Evolutionary conservation across 2,888 invertebrate species (phyloP).

Genomic region (Pelosia muscerda): DNA sequence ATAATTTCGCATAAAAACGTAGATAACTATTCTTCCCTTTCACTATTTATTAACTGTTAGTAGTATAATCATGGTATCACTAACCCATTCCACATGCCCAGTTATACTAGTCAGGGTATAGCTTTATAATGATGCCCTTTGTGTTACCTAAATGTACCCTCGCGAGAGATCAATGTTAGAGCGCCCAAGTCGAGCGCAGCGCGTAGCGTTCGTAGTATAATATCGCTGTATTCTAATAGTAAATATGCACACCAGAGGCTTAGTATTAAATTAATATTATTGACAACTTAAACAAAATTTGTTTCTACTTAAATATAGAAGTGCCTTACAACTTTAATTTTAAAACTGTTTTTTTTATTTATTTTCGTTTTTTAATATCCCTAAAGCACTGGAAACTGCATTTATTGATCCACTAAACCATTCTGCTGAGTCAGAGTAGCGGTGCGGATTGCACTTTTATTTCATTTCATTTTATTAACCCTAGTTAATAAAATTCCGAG

Average conservation of each 20-base stretch:
- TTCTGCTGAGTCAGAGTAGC: conserved; percentile 68
- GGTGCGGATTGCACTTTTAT: conserved; percentile 53
- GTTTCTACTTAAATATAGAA: conserved; percentile 83
- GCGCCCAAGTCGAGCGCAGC: conserved; percentile 35
- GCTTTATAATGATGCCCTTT: conserved; percentile 66
- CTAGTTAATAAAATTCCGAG: conserved; percentile 47
- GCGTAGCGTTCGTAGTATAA: conserved; percentile 57
- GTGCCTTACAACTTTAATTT: conserved; percentile 86
- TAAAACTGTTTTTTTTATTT: conserved; percentile 71
- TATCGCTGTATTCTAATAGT: conserved; percentile 63
- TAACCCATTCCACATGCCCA: conserved; percentile 82
- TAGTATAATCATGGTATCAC: conserved; percentile 64
- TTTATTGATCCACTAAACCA: conserved; percentile 73
- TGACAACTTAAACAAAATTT: conserved; percentile 67
- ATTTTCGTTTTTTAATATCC: conserved; percentile 60
- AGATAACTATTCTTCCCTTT: conserved; percentile 44
- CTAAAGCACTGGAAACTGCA: conserved; percentile 77
- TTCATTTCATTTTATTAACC: conserved; percentile 55
- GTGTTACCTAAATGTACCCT: conserved; percentile 58
- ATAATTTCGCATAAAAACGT: conserved; percentile 53
- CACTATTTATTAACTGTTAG: conserved; percentile 57
- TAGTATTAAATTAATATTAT: conserved; percentile 69
- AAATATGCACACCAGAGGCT: conserved; percentile 64
- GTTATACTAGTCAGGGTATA: conserved; percentile 81
- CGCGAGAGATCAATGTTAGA: conserved; percentile 56